phyloP scores from a whole-genome alignment of 2,888 invertebrate species.

The Dendrolimus pini region DNA sequence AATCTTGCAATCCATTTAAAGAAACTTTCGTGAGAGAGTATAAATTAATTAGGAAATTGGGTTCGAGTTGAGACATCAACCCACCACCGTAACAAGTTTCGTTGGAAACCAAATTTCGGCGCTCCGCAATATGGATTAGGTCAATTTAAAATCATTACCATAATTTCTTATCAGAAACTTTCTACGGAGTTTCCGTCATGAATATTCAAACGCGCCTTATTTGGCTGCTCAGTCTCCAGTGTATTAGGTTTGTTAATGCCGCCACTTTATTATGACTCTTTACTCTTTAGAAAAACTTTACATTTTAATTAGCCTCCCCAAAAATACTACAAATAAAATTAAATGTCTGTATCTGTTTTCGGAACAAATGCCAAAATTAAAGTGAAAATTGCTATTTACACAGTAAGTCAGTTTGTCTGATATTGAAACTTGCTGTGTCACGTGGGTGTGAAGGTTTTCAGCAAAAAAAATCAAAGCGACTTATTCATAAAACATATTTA shows the following conservation, averaged over 20 bases:
- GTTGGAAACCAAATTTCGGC: conserved; percentile 34
- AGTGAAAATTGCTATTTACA: too few species aligned
- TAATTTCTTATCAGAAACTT: conserved; percentile 62
- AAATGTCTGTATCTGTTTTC: too few species aligned
- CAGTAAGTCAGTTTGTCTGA: too few species aligned
- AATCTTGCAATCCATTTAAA: conserved; percentile 29
- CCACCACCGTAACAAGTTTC: conserved; percentile 41
- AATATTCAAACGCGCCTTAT: conserved; percentile 47
- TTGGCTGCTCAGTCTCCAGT: conserved; percentile 34
- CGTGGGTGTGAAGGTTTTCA: too few species aligned
- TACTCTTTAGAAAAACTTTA: not conserved
- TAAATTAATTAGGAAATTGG: conserved; percentile 54
- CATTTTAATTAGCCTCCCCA: too few species aligned
- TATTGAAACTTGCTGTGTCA: too few species aligned
- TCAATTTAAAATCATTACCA: conserved; percentile 65
- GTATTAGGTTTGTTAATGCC: conserved; percentile 22
- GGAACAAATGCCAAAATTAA: too few species aligned
- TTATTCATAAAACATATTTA: too few species aligned
- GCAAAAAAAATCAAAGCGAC: too few species aligned
- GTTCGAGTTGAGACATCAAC: conserved; percentile 40
- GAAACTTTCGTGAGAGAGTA: conserved; percentile 37
- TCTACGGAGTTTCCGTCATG: conserved; percentile 45
- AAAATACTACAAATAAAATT: too few species aligned
- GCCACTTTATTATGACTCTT: not conserved
- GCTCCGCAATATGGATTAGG: conserved; percentile 55